Percentiles rank a stretch among this genome's conserved stretches.
These are phyloP conservation scores for Xenopus borealis DNA, from an alignment of 2,113 vertebrate genomes.

Conservation along the genomic window DNA sequence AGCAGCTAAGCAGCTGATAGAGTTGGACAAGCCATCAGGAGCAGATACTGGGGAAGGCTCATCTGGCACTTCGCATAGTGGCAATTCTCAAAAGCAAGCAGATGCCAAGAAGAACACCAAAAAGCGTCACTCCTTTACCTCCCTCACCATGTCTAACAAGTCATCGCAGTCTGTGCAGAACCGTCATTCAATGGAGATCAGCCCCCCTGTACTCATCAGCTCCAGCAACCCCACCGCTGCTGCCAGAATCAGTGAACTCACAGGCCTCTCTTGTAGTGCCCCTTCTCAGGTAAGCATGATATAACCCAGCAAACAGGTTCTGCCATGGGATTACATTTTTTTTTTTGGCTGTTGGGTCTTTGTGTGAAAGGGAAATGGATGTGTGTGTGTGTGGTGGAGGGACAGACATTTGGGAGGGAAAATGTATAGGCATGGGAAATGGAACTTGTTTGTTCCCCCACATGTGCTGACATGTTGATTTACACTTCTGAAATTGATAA, in stretches of 20 bases:
- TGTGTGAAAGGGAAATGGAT: too few relatives aligned
- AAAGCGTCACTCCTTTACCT: slow-evolving; percentile 97
- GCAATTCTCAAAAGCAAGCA: slow-evolving; percentile 71
- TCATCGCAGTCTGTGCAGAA: slow-evolving; percentile 85
- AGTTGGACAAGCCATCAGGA: slow-evolving; percentile 85
- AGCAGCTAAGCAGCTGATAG: slow-evolving; percentile 91
- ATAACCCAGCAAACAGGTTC: not conserved
- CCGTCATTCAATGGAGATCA: slow-evolving; percentile 98
- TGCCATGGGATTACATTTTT: too few relatives aligned
- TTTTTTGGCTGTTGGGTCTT: too few relatives aligned
- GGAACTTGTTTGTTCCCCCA: too few relatives aligned
- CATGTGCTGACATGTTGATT: too few relatives aligned
- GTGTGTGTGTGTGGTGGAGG: too few relatives aligned
- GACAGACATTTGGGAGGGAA: too few relatives aligned
- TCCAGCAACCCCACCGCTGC: slow-evolving; percentile 96
- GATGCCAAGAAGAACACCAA: slow-evolving; percentile 97
- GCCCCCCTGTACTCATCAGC: slow-evolving; percentile 95
- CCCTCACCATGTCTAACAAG: slow-evolving; percentile 96
- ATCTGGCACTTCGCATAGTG: slow-evolving; percentile 74
- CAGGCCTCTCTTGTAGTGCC: slow-evolving; percentile 90
- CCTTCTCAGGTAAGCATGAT: slow-evolving; percentile 85
- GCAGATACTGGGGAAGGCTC: slow-evolving; percentile 80
- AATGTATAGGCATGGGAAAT: too few relatives aligned
- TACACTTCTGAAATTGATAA: too few relatives aligned
- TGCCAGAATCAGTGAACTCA: slow-evolving; percentile 89